A percentile compares a stretch with the other conserved stretches of the same genome.
Conservation (phyloP, 2,888 invertebrate species). For the Dynastes maya region DNA sequence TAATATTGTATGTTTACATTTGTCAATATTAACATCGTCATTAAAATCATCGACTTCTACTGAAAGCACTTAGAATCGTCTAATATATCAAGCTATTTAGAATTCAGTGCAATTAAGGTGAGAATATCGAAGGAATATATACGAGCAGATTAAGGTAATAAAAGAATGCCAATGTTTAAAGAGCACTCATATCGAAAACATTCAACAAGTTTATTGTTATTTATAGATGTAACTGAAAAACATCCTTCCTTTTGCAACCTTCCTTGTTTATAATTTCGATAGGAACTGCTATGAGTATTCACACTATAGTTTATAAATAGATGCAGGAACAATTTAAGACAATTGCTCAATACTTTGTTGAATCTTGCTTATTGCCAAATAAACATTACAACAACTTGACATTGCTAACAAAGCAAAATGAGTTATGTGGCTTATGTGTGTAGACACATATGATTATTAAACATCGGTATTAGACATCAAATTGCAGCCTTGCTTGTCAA, state of each 20-base stretch:
- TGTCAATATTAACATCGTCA: too few relatives aligned
- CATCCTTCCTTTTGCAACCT: slow-evolving; percentile 14
- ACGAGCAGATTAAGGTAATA: background rate
- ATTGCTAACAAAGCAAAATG: background rate
- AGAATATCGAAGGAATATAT: background rate
- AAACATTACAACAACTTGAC: background rate
- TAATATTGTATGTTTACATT: too few relatives aligned
- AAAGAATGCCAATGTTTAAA: background rate
- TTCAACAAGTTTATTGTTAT: background rate
- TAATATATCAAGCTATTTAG: slow-evolving; percentile 12
- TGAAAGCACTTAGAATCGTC: background rate
- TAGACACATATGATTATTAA: background rate
- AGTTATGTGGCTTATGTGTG: background rate
- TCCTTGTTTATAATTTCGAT: background rate
- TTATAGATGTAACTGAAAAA: background rate
- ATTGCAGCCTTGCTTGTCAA: background rate
- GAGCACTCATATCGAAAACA: background rate
- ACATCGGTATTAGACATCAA: background rate
- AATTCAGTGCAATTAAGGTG: slow-evolving; percentile 1
- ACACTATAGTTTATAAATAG: background rate
- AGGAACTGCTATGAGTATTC: too few relatives aligned
- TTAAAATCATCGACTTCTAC: too few relatives aligned
- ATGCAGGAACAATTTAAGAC: background rate
- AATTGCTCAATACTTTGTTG: background rate
- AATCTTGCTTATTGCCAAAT: background rate